Conservation (phyloP, 2,888 invertebrate species). For the Andrena camellia region DNA sequence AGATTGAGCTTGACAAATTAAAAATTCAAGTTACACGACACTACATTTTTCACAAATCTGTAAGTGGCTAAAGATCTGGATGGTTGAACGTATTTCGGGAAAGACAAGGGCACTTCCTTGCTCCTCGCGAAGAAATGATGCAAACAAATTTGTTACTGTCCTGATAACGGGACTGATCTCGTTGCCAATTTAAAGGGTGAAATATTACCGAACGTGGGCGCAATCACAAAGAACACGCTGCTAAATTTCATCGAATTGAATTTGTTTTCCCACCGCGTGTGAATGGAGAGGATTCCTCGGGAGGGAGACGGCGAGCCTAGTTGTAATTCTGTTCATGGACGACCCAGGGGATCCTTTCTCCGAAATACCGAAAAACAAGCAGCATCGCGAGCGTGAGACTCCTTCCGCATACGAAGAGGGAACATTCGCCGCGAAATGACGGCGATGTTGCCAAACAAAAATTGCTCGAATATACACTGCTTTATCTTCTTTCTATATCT, state of each 20-base stretch:
- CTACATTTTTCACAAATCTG: no score
- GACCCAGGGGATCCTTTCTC: slow-evolving; percentile 38
- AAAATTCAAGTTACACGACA: no score
- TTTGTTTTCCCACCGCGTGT: slow-evolving; percentile 14
- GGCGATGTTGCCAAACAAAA: slow-evolving; percentile 13
- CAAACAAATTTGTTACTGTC: slow-evolving; percentile 5
- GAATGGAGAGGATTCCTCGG: slow-evolving; percentile 5
- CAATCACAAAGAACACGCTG: slow-evolving; percentile 1
- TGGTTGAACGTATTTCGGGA: no score
- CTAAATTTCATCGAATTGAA: slow-evolving; percentile 36
- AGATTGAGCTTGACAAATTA: no score
- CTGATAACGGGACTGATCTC: not conserved
- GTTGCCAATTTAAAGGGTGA: not conserved
- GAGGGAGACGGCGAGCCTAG: not conserved
- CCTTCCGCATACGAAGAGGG: slow-evolving; percentile 41
- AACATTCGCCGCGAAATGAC: not conserved
- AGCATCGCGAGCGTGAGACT: slow-evolving; percentile 15
- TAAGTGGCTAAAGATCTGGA: no score
- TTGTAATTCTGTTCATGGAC: slow-evolving; percentile 52
- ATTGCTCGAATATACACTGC: not conserved
- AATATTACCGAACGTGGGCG: not conserved
- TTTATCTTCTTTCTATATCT: not conserved
- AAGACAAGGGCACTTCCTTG: no score
- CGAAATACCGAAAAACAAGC: slow-evolving; percentile 43
- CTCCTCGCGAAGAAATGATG: not conserved